Evolutionary conservation across 1,140 invertebrate genomes (phyloP).

Genomic region (Bombus cullumanus): DNA sequence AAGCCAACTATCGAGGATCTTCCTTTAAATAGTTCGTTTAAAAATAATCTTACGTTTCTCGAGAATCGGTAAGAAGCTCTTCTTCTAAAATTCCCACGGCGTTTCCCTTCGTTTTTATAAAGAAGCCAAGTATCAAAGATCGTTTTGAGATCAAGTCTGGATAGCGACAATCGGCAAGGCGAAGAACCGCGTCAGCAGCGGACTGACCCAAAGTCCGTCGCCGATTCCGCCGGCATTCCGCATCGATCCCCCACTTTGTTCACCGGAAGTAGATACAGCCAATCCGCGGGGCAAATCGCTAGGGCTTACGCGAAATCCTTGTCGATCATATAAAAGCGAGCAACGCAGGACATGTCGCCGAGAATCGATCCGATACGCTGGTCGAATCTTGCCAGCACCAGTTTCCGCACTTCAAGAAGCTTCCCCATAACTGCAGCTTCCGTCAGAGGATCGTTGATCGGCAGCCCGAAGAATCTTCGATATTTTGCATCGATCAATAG

Average conservation of each 20-base stretch:
- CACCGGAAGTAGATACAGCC: slow-evolving; percentile 42
- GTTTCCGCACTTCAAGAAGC: neutral
- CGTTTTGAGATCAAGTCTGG: too few species aligned
- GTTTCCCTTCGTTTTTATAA: neutral
- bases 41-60: neutral
- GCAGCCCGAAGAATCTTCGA: neutral
- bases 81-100: neutral
- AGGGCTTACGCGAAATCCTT: slow-evolving; percentile 24
- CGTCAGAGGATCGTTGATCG: neutral
- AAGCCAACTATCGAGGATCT: neutral
- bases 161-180: neutral
- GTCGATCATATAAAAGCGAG: slow-evolving; percentile 56
- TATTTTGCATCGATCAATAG: neutral
- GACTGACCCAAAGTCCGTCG: slow-evolving; percentile 21
- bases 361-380: slow-evolving; percentile 47
- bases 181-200: slow-evolving; percentile 20
- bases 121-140: neutral
- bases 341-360: slow-evolving; percentile 33
- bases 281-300: slow-evolving; percentile 25
- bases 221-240: slow-evolving; percentile 4
- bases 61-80: neutral
- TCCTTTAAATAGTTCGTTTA: neutral
- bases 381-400: slow-evolving; percentile 22
- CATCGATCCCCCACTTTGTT: slow-evolving; percentile 28
- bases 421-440: neutral